Percentiles rank a stretch among this genome's conserved stretches.
These are phyloP conservation scores for Eupithecia exiguata DNA, from an alignment of 2,888 invertebrate species.

Conservation along the genomic window DNA sequence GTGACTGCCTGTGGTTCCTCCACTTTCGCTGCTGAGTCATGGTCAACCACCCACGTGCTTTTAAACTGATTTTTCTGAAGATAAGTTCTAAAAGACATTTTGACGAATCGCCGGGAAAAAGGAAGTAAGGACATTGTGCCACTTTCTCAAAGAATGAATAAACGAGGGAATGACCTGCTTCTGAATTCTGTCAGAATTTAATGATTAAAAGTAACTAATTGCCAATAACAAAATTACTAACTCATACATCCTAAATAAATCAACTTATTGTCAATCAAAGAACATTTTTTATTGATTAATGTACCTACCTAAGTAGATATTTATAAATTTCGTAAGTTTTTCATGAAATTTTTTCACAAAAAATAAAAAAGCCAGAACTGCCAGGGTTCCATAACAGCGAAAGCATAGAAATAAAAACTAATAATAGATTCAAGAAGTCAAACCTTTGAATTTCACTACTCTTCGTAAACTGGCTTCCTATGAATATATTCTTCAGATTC, in stretches of 20 bases:
- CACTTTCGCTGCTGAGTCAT: slow-evolving; percentile 24
- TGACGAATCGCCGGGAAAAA: background rate
- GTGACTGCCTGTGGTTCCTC: slow-evolving; percentile 20
- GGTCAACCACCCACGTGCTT: slow-evolving; percentile 16
- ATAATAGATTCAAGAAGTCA: background rate
- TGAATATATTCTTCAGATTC: background rate
- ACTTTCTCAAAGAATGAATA: background rate
- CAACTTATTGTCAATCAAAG: too few species aligned
- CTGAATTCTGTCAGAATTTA: background rate
- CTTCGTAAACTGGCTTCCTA: background rate
- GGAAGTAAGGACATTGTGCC: background rate
- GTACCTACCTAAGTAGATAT: background rate
- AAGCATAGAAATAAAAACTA: background rate
- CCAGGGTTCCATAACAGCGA: background rate
- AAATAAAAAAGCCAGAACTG: background rate
- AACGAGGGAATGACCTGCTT: background rate
- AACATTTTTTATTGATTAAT: background rate
- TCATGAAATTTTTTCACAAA: background rate
- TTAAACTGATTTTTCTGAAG: background rate
- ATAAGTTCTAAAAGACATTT: background rate
- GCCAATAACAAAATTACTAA: too few species aligned
- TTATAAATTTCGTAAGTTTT: background rate
- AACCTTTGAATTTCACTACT: background rate
- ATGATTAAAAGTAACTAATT: too few species aligned
- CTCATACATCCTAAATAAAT: too few species aligned